Base-by-base conservation (phyloP, 2,113 vertebrate species). In the Macrotus californicus region DNA sequence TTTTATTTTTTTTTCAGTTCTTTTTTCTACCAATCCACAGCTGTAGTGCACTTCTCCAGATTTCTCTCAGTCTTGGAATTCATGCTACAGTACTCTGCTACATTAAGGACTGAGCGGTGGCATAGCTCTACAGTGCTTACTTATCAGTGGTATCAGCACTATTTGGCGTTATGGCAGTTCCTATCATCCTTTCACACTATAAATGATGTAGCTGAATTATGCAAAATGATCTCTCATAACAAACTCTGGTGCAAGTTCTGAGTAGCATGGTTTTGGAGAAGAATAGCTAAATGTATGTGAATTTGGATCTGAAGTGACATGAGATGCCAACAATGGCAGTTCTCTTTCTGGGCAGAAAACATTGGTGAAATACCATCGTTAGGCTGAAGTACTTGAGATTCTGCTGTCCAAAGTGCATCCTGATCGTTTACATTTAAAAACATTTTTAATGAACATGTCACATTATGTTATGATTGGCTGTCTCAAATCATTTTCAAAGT, bases 401-500 rank as follows among this genome's bases (percentile, higher is more conserved):
- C 21, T 70, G 2, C 39, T 50, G 52, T 87, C 24, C 16, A 15
- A 72, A 67, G 52, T 54, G 24, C 9, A 61, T 79, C 7, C 19
- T 67, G 29, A 56, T 86, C 4, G 69, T 50, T 92, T 86, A 56
- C 16, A 48, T 67, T 39, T 19, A 64, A 52, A 90, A 89, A 15
- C 6, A 77, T 77, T 59, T 75, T 41, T 54, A 22, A 73, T 89
- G 41, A 56, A 52, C 4, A 0, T 24, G 54, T 48, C 70, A 7
- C 31, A 54, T 77, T 70, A 64, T 89, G 18, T 72, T 18, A 80
- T 24, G 61, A 6, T 89, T 84, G 14, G 5, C 8, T 22, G 67
- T 64, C 7, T 94, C 2, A 79, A 82, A 59, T 79, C 21, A 77
- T 96, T 82, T 95, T 61, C 82, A 91, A 94, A 79, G 34, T 36